phyloP scores from a whole-genome alignment of 2,888 invertebrate species.

The Acanthosepion lycidas region DNA sequence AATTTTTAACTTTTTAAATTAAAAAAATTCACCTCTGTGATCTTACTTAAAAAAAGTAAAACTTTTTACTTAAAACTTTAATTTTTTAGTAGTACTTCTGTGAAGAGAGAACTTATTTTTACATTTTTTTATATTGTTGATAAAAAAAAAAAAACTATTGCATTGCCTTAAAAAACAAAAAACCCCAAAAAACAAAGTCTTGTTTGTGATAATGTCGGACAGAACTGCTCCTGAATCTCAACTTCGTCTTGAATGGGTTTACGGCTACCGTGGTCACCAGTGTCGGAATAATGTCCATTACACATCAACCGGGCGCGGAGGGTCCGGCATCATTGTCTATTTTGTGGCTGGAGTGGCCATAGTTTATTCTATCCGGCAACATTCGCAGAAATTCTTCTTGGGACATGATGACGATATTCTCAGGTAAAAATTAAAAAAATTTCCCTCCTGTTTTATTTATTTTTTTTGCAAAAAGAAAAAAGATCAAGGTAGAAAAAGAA shows the following conservation, averaged over 20 bases:
- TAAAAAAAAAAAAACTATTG: no score
- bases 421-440: constrained; percentile 68
- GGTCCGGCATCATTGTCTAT: constrained; percentile 71
- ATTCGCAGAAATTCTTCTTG: constrained; percentile 74
- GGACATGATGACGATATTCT: constrained; percentile 76
- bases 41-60: no score
- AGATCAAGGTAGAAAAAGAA: no score
- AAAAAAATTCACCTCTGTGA: no score
- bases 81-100: no score
- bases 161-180: neutral
- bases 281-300: constrained; percentile 75
- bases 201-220: constrained; percentile 60
- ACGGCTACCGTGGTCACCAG: constrained; percentile 75
- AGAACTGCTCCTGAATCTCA: constrained; percentile 71
- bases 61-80: no score
- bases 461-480: neutral
- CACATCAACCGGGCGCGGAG: constrained; percentile 61
- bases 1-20: no score
- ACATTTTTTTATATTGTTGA: no score
- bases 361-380: constrained; percentile 72
- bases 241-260: constrained; percentile 75
- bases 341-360: constrained; percentile 76
- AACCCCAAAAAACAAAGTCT: neutral
- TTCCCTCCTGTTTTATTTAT: neutral
- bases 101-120: no score